Evolutionary conservation across 2,888 invertebrate genomes (phyloP).

Genomic region (Scelioninae gen. 1): DNA sequence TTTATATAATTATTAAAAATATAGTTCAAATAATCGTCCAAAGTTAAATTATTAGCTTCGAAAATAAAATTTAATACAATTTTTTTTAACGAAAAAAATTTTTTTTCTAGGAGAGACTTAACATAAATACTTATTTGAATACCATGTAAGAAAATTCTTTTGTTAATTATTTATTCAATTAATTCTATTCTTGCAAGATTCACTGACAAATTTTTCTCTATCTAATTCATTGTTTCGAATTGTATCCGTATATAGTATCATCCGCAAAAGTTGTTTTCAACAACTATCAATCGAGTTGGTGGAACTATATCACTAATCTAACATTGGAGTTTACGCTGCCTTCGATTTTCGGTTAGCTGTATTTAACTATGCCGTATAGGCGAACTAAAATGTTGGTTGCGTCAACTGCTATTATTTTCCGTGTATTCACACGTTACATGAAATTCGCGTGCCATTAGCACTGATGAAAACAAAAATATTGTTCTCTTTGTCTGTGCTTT

Average conservation of each 20-base stretch:
- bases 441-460: slow-evolving; percentile 55
- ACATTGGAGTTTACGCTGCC: slow-evolving; percentile 36
- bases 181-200: not conserved
- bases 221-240: slow-evolving; percentile 27
- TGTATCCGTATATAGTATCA: slow-evolving; percentile 11
- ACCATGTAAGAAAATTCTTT: too few relatives aligned
- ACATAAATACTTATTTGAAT: too few relatives aligned
- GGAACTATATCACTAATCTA: slow-evolving; percentile 52
- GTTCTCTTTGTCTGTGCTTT: slow-evolving; percentile 24
- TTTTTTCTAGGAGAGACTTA: too few relatives aligned
- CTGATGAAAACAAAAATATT: slow-evolving; percentile 57
- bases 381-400: slow-evolving; percentile 43
- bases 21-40: too few relatives aligned
- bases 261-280: slow-evolving; percentile 41
- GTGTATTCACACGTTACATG: slow-evolving; percentile 45
- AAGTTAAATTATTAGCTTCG: too few relatives aligned
- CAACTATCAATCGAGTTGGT: slow-evolving; percentile 48
- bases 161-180: not conserved
- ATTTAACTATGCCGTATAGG: slow-evolving; percentile 43
- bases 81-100: too few relatives aligned
- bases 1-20: too few relatives aligned
- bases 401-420: slow-evolving; percentile 53
- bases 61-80: too few relatives aligned
- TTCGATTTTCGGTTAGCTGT: slow-evolving; percentile 54
- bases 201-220: not conserved